Evolutionary conservation across 2,113 vertebrate genomes (phyloP).

Genomic region (Microcebus murinus): DNA sequence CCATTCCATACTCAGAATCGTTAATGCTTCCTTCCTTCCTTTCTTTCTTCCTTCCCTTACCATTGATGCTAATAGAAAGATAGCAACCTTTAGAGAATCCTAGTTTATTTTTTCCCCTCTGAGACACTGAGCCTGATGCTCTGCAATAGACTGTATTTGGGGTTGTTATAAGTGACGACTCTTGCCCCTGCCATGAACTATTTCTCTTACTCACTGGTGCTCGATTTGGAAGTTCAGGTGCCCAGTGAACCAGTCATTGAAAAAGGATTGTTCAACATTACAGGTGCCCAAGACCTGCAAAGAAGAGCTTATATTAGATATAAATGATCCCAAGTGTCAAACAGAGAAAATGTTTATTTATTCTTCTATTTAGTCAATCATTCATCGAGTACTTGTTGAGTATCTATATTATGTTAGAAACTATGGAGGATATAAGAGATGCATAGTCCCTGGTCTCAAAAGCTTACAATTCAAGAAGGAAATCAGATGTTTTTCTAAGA

Average conservation of each 20-base stretch:
- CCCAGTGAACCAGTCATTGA: slow-evolving; percentile 89
- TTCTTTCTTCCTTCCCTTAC: not conserved
- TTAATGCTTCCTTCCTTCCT: not conserved
- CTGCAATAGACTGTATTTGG: not conserved
- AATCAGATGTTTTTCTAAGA: not conserved
- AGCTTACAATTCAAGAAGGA: not conserved
- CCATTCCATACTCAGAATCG: not conserved
- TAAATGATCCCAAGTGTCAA: not conserved
- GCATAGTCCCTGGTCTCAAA: not conserved
- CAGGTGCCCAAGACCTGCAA: slow-evolving; percentile 81
- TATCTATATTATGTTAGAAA: not conserved
- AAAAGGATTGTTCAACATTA: slow-evolving; percentile 85
- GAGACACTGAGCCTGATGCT: not conserved
- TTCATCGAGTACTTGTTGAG: not conserved
- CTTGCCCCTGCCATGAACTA: not conserved
- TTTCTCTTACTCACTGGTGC: slow-evolving; percentile 85
- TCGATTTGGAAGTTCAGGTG: slow-evolving; percentile 90
- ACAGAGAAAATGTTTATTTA: not conserved
- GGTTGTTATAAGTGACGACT: not conserved
- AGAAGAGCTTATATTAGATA: not conserved
- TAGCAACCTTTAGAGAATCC: not conserved
- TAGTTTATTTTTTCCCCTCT: not conserved
- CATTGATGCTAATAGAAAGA: not conserved
- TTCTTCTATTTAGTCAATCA: not conserved
- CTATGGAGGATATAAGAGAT: not conserved